Evolutionary conservation across 1,140 invertebrate species (phyloP), one percentile per base, ranked within the genome.

Genomic region (Phthorimaea operculella): DNA sequence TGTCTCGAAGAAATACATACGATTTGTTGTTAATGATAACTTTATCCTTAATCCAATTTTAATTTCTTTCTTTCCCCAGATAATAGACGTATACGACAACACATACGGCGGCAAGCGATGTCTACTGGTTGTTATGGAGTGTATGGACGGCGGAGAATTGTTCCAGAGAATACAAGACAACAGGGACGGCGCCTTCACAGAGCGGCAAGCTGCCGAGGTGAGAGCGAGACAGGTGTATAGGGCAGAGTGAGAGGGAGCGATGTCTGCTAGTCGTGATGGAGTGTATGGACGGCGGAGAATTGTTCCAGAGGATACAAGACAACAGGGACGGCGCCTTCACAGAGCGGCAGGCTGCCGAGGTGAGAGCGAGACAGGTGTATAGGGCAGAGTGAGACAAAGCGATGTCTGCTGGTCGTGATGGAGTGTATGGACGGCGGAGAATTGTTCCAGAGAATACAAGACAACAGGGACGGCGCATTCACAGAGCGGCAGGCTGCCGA

Each of bases 351-450:
- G 83, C 83, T 6, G 85, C 83, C 52, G 96, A 90, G 93, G 94
- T 95, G 83, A 76, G 36, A 39, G 33, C 33, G 11, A 34, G 33
- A 11, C 33, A n/a, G n/a, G n/a, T n/a, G n/a, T n/a, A n/a, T n/a
- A n/a, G n/a, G n/a, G n/a, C n/a, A n/a, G n/a, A n/a, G n/a, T n/a
- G n/a, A n/a, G n/a, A n/a, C n/a, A n/a, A n/a, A 93, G 60, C 93
- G 94, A 74, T 99, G 97, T 87, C 87, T 99, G 4, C 87, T 99
- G 8, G 94, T 99, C 44, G 92, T 99, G 10, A 98, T 99, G 96
- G 98, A 99, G 89, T 98, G 96, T 76, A 98, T 99, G 96, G 95
- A 97, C 79, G 97, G 97, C 44, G 97, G 97, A 3, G 97, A 99
- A 80, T 86, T 99, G 33, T 98, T 99, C 83, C 95, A 96, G 75